These are phyloP conservation scores for Cecropterus lyciades DNA, from an alignment of 1,140 invertebrate genomes.

Conservation along the genomic window DNA sequence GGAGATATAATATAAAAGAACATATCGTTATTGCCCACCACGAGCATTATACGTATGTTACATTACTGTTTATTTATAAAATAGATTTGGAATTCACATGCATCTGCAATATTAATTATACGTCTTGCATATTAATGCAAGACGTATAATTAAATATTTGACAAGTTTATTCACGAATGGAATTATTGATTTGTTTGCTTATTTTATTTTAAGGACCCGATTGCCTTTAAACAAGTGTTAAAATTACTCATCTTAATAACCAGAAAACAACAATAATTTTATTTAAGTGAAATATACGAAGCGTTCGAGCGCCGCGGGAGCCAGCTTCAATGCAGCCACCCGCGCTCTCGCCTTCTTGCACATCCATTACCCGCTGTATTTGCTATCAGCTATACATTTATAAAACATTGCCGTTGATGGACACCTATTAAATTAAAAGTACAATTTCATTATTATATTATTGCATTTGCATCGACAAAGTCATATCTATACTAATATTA, in stretches of 20 bases:
- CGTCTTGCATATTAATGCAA: no score
- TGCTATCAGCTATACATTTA: neutral
- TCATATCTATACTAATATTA: no score
- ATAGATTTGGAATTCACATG: no score
- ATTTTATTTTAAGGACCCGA: neutral
- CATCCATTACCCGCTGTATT: neutral
- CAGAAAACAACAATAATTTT: neutral
- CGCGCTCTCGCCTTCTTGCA: neutral
- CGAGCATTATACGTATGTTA: no score
- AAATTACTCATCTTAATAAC: conserved; percentile 2
- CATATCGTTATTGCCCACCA: no score
- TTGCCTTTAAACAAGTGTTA: neutral
- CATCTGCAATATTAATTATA: no score
- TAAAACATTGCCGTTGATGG: neutral
- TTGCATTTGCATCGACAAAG: no score
- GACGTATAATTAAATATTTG: no score
- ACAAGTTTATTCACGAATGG: no score
- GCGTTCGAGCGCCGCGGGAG: neutral
- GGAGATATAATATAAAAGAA: no score
- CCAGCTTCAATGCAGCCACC: neutral
- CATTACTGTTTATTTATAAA: no score
- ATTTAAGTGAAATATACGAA: neutral
- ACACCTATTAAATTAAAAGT: neutral
- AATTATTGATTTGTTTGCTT: no score
- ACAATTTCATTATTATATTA: neutral